These are phyloP conservation scores for Saturnia japonica DNA, from an alignment of 2,888 invertebrate species.

Conservation along the genomic window DNA sequence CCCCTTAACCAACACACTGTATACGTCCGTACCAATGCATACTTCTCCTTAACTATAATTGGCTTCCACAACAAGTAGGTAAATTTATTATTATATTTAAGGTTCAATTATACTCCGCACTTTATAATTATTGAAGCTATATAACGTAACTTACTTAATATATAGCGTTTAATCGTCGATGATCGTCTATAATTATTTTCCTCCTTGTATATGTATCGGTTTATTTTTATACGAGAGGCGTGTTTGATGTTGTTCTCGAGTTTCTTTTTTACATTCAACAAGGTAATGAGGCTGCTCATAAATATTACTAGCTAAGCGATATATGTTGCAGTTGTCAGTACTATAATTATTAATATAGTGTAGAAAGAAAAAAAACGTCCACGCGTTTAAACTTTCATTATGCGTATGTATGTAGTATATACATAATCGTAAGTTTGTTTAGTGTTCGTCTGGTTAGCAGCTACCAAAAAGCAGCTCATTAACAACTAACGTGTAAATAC, in stretches of 20 bases:
- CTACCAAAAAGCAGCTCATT: too few species aligned
- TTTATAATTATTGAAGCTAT: slow-evolving; percentile 35
- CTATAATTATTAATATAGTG: background rate
- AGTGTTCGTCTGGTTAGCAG: too few species aligned
- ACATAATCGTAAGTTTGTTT: background rate
- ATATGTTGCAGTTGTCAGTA: slow-evolving; percentile 3
- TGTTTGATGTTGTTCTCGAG: slow-evolving; percentile 19
- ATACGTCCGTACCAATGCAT: background rate
- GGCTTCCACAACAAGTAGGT: slow-evolving; percentile 45
- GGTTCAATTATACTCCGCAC: slow-evolving; percentile 34
- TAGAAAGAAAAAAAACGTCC: background rate
- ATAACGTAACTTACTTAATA: slow-evolving; percentile 58
- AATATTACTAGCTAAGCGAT: slow-evolving; percentile 20
- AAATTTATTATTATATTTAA: slow-evolving; percentile 41
- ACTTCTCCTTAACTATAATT: slow-evolving; percentile 43
- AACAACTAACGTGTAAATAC: too few species aligned
- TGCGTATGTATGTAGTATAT: background rate
- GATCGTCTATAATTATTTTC: slow-evolving; percentile 64
- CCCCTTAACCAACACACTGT: background rate
- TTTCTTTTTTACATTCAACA: slow-evolving; percentile 19
- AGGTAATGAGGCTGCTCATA: slow-evolving; percentile 22
- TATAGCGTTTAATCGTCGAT: slow-evolving; percentile 59
- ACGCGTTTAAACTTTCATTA: background rate
- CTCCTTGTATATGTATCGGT: slow-evolving; percentile 46
- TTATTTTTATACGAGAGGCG: slow-evolving; percentile 32